Evolutionary conservation across 1,140 invertebrate species (phyloP), one percentile per base, ranked within the genome.

Genomic region (Lepidurus arcticus): DNA sequence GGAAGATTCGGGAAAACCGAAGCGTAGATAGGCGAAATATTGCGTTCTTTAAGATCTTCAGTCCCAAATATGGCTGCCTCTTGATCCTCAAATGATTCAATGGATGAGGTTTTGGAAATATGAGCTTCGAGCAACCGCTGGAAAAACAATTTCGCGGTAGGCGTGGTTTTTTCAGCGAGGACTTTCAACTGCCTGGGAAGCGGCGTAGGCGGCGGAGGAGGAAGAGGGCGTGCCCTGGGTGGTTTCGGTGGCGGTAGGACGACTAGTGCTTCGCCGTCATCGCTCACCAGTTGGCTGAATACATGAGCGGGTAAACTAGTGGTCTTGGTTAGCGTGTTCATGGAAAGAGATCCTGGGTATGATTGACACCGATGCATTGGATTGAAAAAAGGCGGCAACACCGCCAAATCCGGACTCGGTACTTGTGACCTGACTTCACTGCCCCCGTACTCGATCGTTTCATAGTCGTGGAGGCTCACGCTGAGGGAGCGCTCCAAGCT

Each of bases 221-320:
- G 53, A 13, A 65, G 13, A 16, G 53, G 53, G 13, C 53, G 53
- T 16, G 53, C 74, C 16, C 75, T 42, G n/a, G 75, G 75, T 0
- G 75, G 75, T 76, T 76, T 76, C 9, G 75, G 75, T 47, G 75
- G 75, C n/a, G 75, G 75, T 10, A 75, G 10, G 53, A 65, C 53
- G 21, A 65, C 21, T 65, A 65, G 21, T 65, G 53, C 16, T n/a
- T 65, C 53, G 13, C n/a, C 16, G 16, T 65, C 53, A 65, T 21
- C 8, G 53, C 21, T 65, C 5, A 21, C 53, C 13, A 65, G 53
- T 16, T 65, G 53, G 13, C 53, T 65, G 21, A 65, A 65, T 21
- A 65, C 53, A 13, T 16, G 16, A 13, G 53, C 16, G 6, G 53
- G 53, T 21, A 65, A 65, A 65, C 53, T 65, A 21, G 53, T 21